A percentile compares a stretch with the other conserved stretches of the same genome.
phyloP scores from a whole-genome alignment of 2,888 invertebrate genomes.

The Camptogramma bilineatum region DNA sequence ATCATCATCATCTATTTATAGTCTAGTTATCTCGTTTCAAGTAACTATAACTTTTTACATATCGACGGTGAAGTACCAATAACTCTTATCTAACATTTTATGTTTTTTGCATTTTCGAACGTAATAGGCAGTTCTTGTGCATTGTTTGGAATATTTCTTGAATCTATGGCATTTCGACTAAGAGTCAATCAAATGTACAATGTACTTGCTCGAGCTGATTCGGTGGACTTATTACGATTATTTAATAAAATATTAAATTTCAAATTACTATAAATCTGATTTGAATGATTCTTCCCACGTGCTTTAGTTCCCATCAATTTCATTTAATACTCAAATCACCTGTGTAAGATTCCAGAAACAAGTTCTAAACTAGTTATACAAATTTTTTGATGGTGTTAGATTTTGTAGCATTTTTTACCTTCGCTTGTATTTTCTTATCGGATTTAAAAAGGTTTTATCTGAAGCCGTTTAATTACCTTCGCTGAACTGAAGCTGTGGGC shows the following conservation, averaged over 20 bases:
- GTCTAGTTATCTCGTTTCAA: conserved; percentile 18
- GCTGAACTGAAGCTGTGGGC: conserved; percentile 19
- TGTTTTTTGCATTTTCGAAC: no score
- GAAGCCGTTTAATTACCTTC: conserved; percentile 9
- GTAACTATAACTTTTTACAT: not conserved
- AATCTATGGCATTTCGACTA: not conserved
- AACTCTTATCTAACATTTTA: no score
- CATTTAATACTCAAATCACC: conserved; percentile 4
- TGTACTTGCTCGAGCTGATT: no score
- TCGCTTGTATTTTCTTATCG: conserved; percentile 8
- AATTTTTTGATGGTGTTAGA: conserved; percentile 26
- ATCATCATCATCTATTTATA: conserved; percentile 37
- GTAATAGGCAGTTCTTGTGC: not conserved
- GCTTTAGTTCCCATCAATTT: conserved; percentile 8
- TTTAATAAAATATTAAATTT: not conserved
- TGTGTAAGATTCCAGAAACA: conserved; percentile 27
- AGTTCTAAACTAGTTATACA: conserved; percentile 33
- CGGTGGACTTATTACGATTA: not conserved
- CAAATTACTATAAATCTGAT: not conserved
- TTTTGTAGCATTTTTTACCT: conserved; percentile 24
- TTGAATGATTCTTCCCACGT: conserved; percentile 14
- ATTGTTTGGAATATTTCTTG: not conserved
- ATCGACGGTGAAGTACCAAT: no score
- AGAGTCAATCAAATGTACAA: not conserved
- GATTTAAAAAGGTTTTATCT: not conserved